Evolutionary conservation across 1,140 invertebrate genomes (phyloP), one percentile per base, ranked within the genome.

Genomic region (Melitaea cinxia): DNA sequence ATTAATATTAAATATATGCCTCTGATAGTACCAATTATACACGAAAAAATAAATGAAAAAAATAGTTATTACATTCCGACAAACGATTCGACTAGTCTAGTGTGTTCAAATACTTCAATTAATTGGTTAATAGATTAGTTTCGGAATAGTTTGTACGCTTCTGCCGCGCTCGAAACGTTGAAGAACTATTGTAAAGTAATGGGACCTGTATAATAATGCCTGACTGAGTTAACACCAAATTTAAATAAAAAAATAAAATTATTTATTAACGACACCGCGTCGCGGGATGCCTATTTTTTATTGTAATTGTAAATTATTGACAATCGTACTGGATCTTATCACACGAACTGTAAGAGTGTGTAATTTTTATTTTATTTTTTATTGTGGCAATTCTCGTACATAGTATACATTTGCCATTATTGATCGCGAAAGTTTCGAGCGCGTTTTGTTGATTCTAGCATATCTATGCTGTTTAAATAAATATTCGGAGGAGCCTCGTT

Each of bases 161-260:
- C 68, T 72, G 69, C 73, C 72, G 75, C 75, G 71, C 77, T 75
- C 78, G 65, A 73, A 56, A 72, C 52, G 5, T 30, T 9, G 50
- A 49, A 55, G 12, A 55, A 21, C 42, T 47, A 47, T n/a, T 57
- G 42, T 61, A 67, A 77, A 70, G 77, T 79, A 77, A 83, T 80
- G 84, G 84, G 82, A 85, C 82, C 81, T 84, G 82, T 83, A 78
- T 78, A 70, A 67, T 72, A 84, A 78, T 81, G 80, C 77, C 78
- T 82, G 83, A 85, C 85, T 83, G 83, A 84, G 76, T 82, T 75
- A 85, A 88, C 85, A 85, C 85, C 85, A 88, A 88, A 85, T 80
- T 88, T 83, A 81, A 80, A 74, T 80, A 80, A 73, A 72, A 68
- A 72, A 66, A n/a, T n/a, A n/a, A n/a, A 55, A 45, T 70, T 80